phyloP scores from a whole-genome alignment of 2,797 vertebrate genomes.

The Dermochelys coriacea region DNA sequence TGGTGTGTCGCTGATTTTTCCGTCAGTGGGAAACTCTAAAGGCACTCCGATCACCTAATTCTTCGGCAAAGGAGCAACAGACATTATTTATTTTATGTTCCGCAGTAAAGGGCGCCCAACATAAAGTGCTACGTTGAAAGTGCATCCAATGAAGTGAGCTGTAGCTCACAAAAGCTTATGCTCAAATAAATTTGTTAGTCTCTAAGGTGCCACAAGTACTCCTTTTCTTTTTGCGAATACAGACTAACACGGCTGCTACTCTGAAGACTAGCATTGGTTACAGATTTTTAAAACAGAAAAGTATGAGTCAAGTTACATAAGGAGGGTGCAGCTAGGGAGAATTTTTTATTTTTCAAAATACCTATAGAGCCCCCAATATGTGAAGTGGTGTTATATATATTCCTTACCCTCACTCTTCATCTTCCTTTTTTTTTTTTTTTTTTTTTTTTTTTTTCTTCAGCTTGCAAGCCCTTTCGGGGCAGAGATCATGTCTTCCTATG shows the following conservation, averaged over 20 bases:
- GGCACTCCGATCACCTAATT: background rate
- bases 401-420: background rate
- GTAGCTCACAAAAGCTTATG: too few relatives aligned
- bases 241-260: too few relatives aligned
- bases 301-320: background rate
- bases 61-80: background rate
- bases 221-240: too few relatives aligned
- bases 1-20: background rate
- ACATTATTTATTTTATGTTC: background rate
- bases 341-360: background rate
- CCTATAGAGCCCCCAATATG: background rate
- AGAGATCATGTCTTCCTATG: background rate
- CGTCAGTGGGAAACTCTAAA: background rate
- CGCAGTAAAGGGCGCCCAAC: constrained; percentile 3
- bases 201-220: too few relatives aligned
- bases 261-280: background rate
- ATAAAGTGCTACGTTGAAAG: background rate
- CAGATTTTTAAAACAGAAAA: background rate
- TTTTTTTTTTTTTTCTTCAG: background rate
- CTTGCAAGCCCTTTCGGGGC: background rate
- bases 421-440: background rate
- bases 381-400: background rate
- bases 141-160: too few relatives aligned
- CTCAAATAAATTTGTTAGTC: too few relatives aligned
- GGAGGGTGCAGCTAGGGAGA: background rate